Percentiles rank a stretch among this genome's conserved stretches.
Conservation (phyloP, 2,888 invertebrate species). For the Rotaria sp. region DNA sequence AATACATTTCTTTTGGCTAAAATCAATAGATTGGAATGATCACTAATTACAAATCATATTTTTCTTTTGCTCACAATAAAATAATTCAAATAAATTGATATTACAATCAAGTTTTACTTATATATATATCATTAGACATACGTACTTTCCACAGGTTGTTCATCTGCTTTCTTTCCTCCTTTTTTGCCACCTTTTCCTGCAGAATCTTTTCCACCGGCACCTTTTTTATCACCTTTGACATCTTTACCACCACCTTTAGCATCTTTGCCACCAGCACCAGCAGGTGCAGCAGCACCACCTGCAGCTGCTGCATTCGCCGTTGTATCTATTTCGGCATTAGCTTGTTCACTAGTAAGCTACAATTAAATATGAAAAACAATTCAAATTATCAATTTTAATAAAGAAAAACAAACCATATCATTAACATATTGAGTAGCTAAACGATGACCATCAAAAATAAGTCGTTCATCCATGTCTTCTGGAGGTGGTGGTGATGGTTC, state of each 20-base stretch:
- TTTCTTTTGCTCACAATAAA: too few species aligned
- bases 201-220: slow-evolving; percentile 42
- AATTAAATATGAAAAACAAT: background rate
- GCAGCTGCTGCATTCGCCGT: background rate
- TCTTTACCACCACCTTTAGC: slow-evolving; percentile 30
- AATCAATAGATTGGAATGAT: background rate
- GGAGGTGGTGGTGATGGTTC: slow-evolving; percentile 36
- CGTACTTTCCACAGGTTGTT: slow-evolving; percentile 43
- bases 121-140: background rate
- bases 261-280: slow-evolving; percentile 21
- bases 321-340: background rate
- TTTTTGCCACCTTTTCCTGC: slow-evolving; percentile 50
- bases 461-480: slow-evolving; percentile 37
- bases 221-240: background rate
- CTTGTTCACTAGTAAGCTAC: slow-evolving; percentile 2
- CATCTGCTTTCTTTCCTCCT: slow-evolving; percentile 44
- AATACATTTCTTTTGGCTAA: background rate
- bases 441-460: slow-evolving; percentile 35
- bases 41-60: background rate
- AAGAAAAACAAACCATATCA: background rate
- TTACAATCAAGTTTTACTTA: background rate
- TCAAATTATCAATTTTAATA: background rate
- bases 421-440: slow-evolving; percentile 28
- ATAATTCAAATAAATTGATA: too few species aligned
- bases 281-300: background rate